A percentile compares a stretch with the other conserved stretches of the same genome.
These are phyloP conservation scores for Megalurothrips usitatus DNA, from an alignment of 2,888 invertebrate genomes.

Conservation along the genomic window DNA sequence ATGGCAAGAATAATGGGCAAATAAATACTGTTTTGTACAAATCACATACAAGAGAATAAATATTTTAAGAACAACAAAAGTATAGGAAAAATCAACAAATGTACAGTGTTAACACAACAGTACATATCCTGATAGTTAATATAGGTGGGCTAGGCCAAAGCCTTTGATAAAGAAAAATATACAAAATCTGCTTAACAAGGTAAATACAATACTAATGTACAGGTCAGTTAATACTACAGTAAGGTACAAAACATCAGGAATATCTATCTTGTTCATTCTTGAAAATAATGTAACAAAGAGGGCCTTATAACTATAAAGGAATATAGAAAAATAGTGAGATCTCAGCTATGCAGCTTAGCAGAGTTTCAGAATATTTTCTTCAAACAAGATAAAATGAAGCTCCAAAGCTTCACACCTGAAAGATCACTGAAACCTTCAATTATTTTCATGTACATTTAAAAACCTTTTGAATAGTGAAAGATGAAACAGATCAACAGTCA, in stretches of 20 bases:
- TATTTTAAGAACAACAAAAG: background rate
- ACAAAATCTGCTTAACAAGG: background rate
- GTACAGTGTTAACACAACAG: background rate
- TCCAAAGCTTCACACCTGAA: background rate
- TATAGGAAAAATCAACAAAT: background rate
- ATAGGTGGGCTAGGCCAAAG: background rate
- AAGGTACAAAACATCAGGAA: background rate
- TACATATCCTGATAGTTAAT: background rate
- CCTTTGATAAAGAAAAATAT: background rate
- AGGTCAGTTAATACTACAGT: background rate
- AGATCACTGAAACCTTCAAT: background rate
- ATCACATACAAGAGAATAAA: background rate
- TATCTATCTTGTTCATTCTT: background rate
- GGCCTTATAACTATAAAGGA: background rate
- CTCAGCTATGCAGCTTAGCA: background rate
- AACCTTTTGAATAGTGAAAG: background rate
- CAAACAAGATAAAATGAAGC: background rate
- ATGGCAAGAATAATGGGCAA: background rate
- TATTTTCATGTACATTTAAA: background rate
- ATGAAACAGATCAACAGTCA: background rate
- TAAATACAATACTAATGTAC: constrained; percentile 3
- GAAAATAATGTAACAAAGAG: background rate
- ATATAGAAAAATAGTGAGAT: background rate
- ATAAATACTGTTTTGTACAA: constrained; percentile 10
- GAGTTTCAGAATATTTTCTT: background rate